Conservation (phyloP, 2,888 invertebrate genomes). For the Rhaphigaster nebulosa region DNA sequence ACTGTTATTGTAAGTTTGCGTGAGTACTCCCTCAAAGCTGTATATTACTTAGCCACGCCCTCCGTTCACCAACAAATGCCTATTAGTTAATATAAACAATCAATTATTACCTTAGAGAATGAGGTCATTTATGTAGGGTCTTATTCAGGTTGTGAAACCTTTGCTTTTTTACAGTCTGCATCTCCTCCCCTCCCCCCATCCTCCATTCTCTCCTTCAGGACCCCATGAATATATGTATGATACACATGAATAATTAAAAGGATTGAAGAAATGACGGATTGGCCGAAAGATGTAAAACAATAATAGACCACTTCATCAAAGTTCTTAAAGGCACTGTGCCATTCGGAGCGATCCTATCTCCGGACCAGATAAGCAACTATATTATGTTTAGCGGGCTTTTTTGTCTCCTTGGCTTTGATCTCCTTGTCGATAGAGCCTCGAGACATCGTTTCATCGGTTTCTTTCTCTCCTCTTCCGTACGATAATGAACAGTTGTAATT, state of each 20-base stretch:
- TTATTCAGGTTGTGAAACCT: not conserved
- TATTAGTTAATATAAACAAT: constrained; percentile 54
- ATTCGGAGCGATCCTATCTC: constrained; percentile 17
- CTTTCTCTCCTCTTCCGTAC: not conserved
- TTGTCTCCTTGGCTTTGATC: constrained; percentile 2
- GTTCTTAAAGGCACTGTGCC: constrained; percentile 39
- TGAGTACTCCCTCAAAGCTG: not conserved
- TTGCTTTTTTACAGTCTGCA: not conserved
- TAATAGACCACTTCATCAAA: constrained; percentile 55
- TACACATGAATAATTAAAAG: constrained; percentile 54
- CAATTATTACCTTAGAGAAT: constrained; percentile 11
- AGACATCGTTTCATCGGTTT: not conserved
- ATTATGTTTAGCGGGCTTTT: constrained; percentile 52
- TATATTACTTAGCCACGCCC: constrained; percentile 32
- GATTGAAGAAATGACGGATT: constrained; percentile 55
- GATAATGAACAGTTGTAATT: not conserved
- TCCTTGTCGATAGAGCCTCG: not conserved
- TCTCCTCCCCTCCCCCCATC: not conserved
- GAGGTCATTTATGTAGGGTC: not conserved
- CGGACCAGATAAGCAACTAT: not conserved
- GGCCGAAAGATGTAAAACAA: constrained; percentile 55
- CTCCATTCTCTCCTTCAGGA: not conserved
- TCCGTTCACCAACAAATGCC: not conserved
- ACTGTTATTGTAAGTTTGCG: constrained; percentile 44
- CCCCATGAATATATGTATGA: constrained; percentile 54